Conservation (phyloP, 1,140 invertebrate species). For the Cardiocondyla obscurior region DNA sequence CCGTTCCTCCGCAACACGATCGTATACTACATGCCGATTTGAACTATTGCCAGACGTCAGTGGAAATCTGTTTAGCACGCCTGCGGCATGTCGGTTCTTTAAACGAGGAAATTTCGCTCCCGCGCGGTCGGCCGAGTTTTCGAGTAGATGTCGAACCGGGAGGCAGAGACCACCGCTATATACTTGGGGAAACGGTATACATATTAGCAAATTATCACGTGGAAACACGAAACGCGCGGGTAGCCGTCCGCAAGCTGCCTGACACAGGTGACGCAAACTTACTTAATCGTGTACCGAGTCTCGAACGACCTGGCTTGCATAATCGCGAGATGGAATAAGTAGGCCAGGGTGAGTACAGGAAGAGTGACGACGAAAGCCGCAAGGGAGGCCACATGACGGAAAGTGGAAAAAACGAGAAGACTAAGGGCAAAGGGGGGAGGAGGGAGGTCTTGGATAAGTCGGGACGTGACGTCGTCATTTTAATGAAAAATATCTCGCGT, state of each 20-base stretch:
- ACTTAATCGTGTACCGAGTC: conserved; percentile 60
- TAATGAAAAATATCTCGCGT: conserved; percentile 6
- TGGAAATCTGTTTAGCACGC: not conserved
- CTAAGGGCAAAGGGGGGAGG: no score
- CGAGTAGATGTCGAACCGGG: not conserved
- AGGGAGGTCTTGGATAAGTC: conserved; percentile 2
- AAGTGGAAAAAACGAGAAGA: not conserved
- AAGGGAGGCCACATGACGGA: not conserved
- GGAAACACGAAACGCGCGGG: conserved; percentile 42
- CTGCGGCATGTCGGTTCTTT: not conserved
- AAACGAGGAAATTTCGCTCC: not conserved
- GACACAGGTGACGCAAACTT: conserved; percentile 71
- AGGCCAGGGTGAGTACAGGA: conserved; percentile 34
- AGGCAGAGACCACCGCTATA: not conserved
- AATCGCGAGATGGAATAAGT: conserved; percentile 64
- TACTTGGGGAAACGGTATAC: not conserved
- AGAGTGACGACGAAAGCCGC: not conserved
- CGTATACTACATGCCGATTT: no score
- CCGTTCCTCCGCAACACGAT: not conserved
- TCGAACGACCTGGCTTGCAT: conserved; percentile 62
- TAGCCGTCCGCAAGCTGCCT: conserved; percentile 66
- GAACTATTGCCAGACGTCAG: not conserved
- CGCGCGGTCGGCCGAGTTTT: not conserved
- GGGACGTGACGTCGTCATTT: not conserved
- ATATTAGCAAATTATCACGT: not conserved